Conservation (phyloP, 2,888 invertebrate genomes). For the Diogma glabrata region DNA sequence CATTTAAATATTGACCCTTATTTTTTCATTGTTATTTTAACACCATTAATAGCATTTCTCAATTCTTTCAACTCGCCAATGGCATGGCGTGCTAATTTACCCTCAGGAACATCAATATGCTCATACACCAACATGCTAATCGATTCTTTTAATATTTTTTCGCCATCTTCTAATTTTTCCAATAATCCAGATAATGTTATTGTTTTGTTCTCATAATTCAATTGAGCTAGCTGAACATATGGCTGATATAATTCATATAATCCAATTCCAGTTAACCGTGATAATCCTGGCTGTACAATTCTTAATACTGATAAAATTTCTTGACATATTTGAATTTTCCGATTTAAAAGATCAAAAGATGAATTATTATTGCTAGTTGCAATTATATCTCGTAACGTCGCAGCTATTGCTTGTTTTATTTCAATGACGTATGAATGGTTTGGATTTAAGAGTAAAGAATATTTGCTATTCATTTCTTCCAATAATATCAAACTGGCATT, state of each 20-base stretch:
- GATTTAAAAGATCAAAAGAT: slow-evolving; percentile 41
- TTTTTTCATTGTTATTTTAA: slow-evolving; percentile 18
- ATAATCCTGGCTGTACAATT: slow-evolving; percentile 47
- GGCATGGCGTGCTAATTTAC: slow-evolving; percentile 54
- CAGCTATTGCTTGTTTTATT: slow-evolving; percentile 56
- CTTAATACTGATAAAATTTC: slow-evolving; percentile 53
- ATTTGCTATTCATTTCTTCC: slow-evolving; percentile 42
- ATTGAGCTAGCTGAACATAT: slow-evolving; percentile 50
- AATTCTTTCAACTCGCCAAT: slow-evolving; percentile 49
- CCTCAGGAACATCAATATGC: slow-evolving; percentile 59
- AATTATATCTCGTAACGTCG: slow-evolving; percentile 40
- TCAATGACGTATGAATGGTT: slow-evolving; percentile 57
- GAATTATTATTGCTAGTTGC: slow-evolving; percentile 41
- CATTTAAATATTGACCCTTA: no score
- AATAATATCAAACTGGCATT: slow-evolving; percentile 29
- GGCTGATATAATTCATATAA: slow-evolving; percentile 65
- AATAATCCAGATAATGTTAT: slow-evolving; percentile 35
- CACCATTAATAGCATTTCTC: slow-evolving; percentile 39
- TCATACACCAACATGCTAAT: slow-evolving; percentile 58
- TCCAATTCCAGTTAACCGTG: slow-evolving; percentile 47
- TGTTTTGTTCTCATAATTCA: slow-evolving; percentile 47
- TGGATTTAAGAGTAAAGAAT: slow-evolving; percentile 46
- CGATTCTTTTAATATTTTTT: slow-evolving; percentile 46
- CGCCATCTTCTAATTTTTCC: slow-evolving; percentile 42
- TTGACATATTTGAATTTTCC: slow-evolving; percentile 53